phyloP scores from a whole-genome alignment of 1,140 invertebrate genomes.

The Neodiprion virginianus region DNA sequence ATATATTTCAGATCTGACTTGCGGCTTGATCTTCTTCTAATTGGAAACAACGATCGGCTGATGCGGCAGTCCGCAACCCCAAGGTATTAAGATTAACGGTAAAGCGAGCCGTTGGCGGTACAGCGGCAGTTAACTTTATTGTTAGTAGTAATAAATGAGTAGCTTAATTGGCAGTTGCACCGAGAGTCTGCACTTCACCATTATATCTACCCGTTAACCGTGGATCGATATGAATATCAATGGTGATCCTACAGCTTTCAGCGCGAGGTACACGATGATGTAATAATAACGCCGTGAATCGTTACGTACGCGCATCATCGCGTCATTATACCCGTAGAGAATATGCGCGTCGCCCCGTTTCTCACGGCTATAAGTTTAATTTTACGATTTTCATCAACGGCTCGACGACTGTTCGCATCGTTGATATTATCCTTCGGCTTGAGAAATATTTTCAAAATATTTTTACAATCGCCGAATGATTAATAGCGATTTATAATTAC shows the following conservation, averaged over 20 bases:
- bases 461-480: too few relatives aligned
- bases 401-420: too few relatives aligned
- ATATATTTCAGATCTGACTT: too few relatives aligned
- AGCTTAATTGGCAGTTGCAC: not conserved
- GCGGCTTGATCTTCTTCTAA: not conserved
- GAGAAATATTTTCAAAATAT: too few relatives aligned
- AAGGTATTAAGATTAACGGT: not conserved
- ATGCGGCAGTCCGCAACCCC: not conserved
- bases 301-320: too few relatives aligned
- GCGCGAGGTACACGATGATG: not conserved
- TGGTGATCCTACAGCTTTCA: not conserved
- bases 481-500: too few relatives aligned
- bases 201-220: not conserved
- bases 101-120: not conserved
- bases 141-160: conserved; percentile 1
- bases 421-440: too few relatives aligned
- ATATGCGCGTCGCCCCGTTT: not conserved
- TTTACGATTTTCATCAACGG: not conserved
- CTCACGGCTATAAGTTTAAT: not conserved
- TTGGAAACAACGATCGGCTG: not conserved
- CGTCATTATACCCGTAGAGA: not conserved
- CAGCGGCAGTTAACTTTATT: not conserved
- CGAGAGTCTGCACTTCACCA: not conserved
- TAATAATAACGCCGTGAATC: too few relatives aligned
- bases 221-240: conserved; percentile 5